Base-by-base conservation (phyloP, 2,797 vertebrate species). In the Kryptolebias ocellatus region DNA sequence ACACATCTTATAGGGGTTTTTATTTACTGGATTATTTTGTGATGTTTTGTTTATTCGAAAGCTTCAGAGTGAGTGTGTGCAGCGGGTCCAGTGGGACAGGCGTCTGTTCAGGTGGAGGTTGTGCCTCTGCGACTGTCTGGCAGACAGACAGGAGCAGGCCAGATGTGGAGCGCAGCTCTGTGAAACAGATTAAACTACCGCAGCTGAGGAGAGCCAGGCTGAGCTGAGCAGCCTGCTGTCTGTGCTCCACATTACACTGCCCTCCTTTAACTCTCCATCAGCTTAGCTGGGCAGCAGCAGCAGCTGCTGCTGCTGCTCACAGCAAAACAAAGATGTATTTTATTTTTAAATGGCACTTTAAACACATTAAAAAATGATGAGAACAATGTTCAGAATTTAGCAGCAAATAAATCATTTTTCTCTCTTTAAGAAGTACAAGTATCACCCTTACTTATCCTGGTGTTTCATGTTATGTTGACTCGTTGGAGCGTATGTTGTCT, bases 141-240 rank as follows among this genome's bases (percentile, higher is more conserved):
- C 79, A 82, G 70, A 51, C 58, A 47, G 76, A 86, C 81, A 87
- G 80, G 76, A 84, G 78, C 74, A 56, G 81, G 65, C 83, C 90
- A 90, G 89, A 89, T 90, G 87, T 88, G 81, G 66, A 84, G 77
- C 75, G 78, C 61, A 74, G 74, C 78, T 55, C 77, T 70, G 61
- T 63, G 72, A 85, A 86, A 70, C 78, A 91, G 88, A 90, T 89
- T 89, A 90, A 82, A 77, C 67, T 66, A 70, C 79, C 74, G 78
- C 76, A 82, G 76, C 83, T 80, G 79, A 82, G 72, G 74, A 60
- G 76, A 63, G 67, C 72, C 69, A 59, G 59, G 72, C 70, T 68
- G 80, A 79, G 79, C 77, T 70, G 78, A 76, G 67, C 64, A 16
- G 80, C 74, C 69, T 83, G 80, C 80, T 84, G 83, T 81, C 86